Evolutionary conservation across 1,140 invertebrate genomes (phyloP).

Genomic region (Thaumatotibia leucotreta): DNA sequence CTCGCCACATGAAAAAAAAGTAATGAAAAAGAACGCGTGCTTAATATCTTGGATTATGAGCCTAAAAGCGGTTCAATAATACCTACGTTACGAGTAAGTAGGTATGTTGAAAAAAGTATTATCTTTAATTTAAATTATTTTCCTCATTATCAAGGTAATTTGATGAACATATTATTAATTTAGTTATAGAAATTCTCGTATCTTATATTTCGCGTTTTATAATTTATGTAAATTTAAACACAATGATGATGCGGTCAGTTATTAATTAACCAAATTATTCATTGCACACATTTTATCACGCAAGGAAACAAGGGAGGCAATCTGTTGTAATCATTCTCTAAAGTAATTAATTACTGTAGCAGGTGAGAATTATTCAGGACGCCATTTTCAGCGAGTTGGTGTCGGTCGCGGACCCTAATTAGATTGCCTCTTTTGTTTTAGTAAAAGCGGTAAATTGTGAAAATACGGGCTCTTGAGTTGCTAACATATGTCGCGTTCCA

Average conservation of each 20-base stretch:
- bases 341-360: constrained; percentile 7
- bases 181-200: too few species aligned
- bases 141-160: too few species aligned
- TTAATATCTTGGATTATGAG: too few species aligned
- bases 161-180: too few species aligned
- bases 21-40: too few species aligned
- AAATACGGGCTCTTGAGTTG: neutral
- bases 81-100: too few species aligned
- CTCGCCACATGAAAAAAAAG: too few species aligned
- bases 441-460: constrained; percentile 4
- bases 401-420: neutral
- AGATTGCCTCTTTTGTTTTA: constrained; percentile 11
- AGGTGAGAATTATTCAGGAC: constrained; percentile 12
- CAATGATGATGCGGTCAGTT: neutral
- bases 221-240: neutral
- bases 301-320: neutral
- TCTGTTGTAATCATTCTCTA: constrained; percentile 13
- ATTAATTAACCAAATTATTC: constrained; percentile 1
- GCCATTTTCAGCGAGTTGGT: neutral
- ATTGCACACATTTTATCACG: neutral
- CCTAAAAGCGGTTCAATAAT: too few species aligned
- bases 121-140: too few species aligned
- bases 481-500: neutral
- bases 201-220: neutral
- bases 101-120: too few species aligned